A percentile compares a stretch with the other conserved stretches of the same genome.
These are phyloP conservation scores for Thera obeliscata DNA, from an alignment of 2,888 invertebrate species.

Conservation along the genomic window DNA sequence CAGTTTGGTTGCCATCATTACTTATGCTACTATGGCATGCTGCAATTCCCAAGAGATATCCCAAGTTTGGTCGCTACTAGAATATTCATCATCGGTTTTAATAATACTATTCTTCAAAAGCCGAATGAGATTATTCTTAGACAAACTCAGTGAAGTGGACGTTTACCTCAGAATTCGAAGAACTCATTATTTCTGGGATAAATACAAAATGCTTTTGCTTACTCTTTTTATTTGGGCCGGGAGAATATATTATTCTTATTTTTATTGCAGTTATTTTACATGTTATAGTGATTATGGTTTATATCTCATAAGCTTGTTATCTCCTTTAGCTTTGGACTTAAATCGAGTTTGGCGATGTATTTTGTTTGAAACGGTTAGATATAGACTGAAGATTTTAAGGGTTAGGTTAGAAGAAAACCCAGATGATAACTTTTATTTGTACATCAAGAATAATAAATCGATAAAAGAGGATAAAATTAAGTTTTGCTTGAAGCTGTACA, in stretches of 20 bases:
- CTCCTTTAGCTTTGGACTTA: slow-evolving; percentile 65
- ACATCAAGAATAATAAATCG: slow-evolving; percentile 61
- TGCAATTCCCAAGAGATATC: slow-evolving; percentile 52
- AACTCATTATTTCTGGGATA: slow-evolving; percentile 49
- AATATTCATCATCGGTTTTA: slow-evolving; percentile 58
- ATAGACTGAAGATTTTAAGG: slow-evolving; percentile 63
- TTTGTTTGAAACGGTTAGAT: slow-evolving; percentile 63
- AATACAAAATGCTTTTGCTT: slow-evolving; percentile 49
- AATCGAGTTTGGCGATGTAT: slow-evolving; percentile 71
- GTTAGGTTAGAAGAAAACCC: slow-evolving; percentile 62
- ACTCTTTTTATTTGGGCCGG: slow-evolving; percentile 55
- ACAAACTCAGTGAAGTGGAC: slow-evolving; percentile 57
- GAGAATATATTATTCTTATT: slow-evolving; percentile 54
- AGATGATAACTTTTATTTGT: slow-evolving; percentile 61
- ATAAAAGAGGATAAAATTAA: slow-evolving; percentile 63
- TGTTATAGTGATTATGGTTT: slow-evolving; percentile 51
- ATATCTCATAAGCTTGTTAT: slow-evolving; percentile 58
- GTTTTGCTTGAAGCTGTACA: slow-evolving; percentile 63
- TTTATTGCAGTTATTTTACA: slow-evolving; percentile 53
- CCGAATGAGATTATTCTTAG: slow-evolving; percentile 53
- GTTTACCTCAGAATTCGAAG: slow-evolving; percentile 58
- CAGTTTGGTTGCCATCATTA: slow-evolving; percentile 47
- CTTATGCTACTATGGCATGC: slow-evolving; percentile 55
- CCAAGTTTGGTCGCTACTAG: slow-evolving; percentile 63
- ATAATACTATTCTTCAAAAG: slow-evolving; percentile 57